Evolutionary conservation across 2,797 vertebrate genomes (phyloP), one percentile per base, ranked within the genome.

Genomic region (Hoplostethus atlanticus): DNA sequence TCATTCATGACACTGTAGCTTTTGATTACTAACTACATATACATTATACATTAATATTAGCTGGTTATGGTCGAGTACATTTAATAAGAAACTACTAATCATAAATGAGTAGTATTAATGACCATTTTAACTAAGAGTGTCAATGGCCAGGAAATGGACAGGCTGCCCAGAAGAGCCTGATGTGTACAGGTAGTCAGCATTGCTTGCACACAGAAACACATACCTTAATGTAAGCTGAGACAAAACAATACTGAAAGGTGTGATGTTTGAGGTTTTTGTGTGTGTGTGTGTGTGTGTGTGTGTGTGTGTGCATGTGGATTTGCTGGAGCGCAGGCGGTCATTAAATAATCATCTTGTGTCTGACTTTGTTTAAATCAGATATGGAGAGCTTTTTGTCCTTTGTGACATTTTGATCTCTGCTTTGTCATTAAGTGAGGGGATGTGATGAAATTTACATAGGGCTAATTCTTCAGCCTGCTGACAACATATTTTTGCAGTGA

Each of bases 401-500:
- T 53, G 11, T 91, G 91, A 90, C 92, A 92, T 92, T 92, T 92
- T 92, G 89, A 93, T 92, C 89, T 90, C 83, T 86, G 84, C 85
- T 90, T 92, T 92, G 91, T 93, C 88, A 92, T 91, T 91, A 90
- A 87, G 76, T 81, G 75, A 76, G 68, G 61, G 77, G 84, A 91
- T 93, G 87, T 90, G 89, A 91, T 93, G 84, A 92, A 92, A 94
- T 93, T 92, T 91, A 91, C 92, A 92, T 92, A 88, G 68, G 81
- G 84, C 89, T 90, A 91, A 93, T 92, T 92, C 89, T 84, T 87
- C 85, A 90, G 86, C 85, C 81, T 91, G 91, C 92, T 94, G 92
- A 93, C 92, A 92, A 91, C 90, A 94, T 92, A 89, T 89, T 93
- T 93, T 93, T 86, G 64, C 80, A 75, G 87, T 92, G 92, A 94